These are phyloP conservation scores for Neopipo cinnamomea DNA, from an alignment of 2,113 vertebrate genomes.

Conservation along the genomic window DNA sequence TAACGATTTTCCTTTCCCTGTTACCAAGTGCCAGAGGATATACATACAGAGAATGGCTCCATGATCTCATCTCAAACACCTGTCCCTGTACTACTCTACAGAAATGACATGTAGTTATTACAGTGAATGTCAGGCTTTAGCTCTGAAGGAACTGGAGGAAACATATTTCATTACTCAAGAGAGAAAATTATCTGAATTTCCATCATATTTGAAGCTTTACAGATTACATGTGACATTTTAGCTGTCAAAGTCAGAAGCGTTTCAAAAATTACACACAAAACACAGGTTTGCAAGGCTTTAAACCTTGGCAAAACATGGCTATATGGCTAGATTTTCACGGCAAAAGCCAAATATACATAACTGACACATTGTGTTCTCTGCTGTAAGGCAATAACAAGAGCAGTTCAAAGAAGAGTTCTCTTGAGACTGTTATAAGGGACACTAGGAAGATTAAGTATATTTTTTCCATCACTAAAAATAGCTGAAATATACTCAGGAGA, in stretches of 20 bases:
- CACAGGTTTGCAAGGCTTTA: background rate
- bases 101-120: background rate
- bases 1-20: background rate
- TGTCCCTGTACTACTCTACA: background rate
- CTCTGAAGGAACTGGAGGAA: background rate
- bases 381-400: background rate
- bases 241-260: background rate
- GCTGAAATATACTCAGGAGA: background rate
- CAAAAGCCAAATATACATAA: background rate
- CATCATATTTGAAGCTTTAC: background rate
- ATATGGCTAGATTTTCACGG: background rate
- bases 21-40: background rate
- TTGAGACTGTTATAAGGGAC: background rate
- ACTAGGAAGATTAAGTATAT: background rate
- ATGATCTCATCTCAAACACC: constrained; percentile 2
- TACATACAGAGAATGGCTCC: background rate
- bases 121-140: background rate
- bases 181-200: constrained; percentile 10
- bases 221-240: background rate
- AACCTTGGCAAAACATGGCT: background rate
- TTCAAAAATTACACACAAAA: background rate
- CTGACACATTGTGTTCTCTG: background rate
- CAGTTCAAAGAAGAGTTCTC: background rate
- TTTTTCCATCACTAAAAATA: background rate
- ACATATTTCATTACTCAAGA: background rate